phyloP scores from a whole-genome alignment of 2,888 invertebrate species.

The Blera fallax region DNA sequence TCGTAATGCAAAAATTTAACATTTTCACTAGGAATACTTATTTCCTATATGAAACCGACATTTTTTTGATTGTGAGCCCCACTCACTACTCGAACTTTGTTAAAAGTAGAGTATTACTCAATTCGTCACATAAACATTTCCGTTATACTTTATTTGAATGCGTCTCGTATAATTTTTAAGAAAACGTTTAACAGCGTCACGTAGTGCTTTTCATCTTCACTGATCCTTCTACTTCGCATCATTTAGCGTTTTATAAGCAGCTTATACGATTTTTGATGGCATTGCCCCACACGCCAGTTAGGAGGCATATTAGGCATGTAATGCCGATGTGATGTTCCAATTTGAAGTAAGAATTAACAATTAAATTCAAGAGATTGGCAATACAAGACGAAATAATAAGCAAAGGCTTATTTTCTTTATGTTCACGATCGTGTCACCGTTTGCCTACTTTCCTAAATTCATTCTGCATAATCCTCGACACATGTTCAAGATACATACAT shows the following conservation, averaged over 20 bases:
- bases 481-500: too few species aligned
- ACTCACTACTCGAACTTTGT: neutral
- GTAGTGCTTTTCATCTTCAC: neutral
- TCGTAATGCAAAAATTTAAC: too few species aligned
- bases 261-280: constrained; percentile 8
- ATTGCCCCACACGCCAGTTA: neutral
- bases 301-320: neutral
- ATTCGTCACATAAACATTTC: neutral
- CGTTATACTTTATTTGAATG: neutral
- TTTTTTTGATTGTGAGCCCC: neutral
- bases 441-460: neutral
- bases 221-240: neutral
- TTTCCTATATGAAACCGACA: too few species aligned
- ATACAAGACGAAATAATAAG: neutral
- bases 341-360: neutral
- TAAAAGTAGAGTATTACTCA: neutral
- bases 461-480: neutral
- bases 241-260: neutral
- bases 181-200: neutral
- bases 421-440: neutral
- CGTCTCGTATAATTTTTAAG: too few species aligned
- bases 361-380: neutral
- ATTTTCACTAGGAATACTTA: too few species aligned
- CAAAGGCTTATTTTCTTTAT: neutral
- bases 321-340: neutral